Conservation (phyloP, 1,140 invertebrate species). For the Agrypnia vestita region DNA sequence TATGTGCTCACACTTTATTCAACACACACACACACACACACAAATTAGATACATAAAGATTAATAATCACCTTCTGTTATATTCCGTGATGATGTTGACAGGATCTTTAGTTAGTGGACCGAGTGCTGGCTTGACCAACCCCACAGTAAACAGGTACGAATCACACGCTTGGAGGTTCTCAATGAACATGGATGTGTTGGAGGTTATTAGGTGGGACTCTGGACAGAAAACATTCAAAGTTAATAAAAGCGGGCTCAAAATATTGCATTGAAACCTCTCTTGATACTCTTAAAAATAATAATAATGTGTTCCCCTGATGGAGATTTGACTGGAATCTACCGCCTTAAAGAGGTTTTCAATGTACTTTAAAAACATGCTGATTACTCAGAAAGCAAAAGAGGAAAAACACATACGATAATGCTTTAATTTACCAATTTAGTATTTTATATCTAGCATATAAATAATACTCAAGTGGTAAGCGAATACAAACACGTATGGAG, state of each 20-base stretch:
- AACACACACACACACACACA: constrained; percentile 53
- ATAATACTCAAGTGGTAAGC: too few relatives aligned
- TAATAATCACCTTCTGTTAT: constrained; percentile 71
- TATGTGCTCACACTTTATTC: constrained; percentile 56
- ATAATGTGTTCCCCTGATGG: too few relatives aligned
- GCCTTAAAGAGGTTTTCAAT: not conserved
- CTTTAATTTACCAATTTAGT: too few relatives aligned
- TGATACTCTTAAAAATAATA: too few relatives aligned
- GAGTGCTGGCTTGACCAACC: constrained; percentile 77
- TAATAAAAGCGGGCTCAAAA: not conserved
- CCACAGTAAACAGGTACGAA: constrained; percentile 82
- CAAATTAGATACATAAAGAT: not conserved
- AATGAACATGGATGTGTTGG: constrained; percentile 74
- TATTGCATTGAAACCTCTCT: not conserved
- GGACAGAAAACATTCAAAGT: not conserved
- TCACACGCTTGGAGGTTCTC: constrained; percentile 81
- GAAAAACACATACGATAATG: not conserved
- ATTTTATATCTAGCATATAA: too few relatives aligned
- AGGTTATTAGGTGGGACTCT: constrained; percentile 70
- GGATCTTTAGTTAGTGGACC: constrained; percentile 77
- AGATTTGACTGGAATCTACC: too few relatives aligned
- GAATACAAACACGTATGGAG: too few relatives aligned
- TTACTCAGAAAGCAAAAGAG: not conserved
- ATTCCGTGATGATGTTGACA: constrained; percentile 75
- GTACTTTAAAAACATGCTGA: not conserved